Conservation (phyloP, 2,888 invertebrate species). For the Amphiduros pacificus region DNA sequence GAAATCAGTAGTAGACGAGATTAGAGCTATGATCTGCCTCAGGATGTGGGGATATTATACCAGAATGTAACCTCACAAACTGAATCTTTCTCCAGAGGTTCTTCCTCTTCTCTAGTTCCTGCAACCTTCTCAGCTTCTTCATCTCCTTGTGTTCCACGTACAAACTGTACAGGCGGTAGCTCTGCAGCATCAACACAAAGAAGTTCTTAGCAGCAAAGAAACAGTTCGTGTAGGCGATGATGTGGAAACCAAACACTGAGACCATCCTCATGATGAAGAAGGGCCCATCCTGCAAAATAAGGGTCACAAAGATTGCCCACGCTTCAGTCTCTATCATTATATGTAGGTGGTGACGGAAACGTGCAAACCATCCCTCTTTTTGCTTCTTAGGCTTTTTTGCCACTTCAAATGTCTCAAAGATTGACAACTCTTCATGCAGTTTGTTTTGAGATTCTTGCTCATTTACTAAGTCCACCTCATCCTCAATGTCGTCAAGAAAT, state of each 20-base stretch:
- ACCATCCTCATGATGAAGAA: constrained; percentile 21
- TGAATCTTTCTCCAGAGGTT: constrained; percentile 6
- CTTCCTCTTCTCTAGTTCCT: not conserved
- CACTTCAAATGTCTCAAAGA: not conserved
- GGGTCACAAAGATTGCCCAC: constrained; percentile 21
- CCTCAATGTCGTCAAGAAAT: constrained; percentile 7
- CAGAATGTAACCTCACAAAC: too few relatives aligned
- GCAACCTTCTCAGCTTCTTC: not conserved
- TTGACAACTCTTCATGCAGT: not conserved
- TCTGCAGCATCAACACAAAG: constrained; percentile 79
- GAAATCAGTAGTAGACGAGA: too few relatives aligned
- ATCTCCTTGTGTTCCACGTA: constrained; percentile 10
- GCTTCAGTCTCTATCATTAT: constrained; percentile 17
- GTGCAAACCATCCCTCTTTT: not conserved
- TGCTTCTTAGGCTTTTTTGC: not conserved
- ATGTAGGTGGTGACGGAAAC: not conserved
- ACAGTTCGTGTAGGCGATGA: constrained; percentile 89
- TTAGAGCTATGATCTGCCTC: too few relatives aligned
- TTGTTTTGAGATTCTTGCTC: not conserved
- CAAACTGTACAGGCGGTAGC: constrained; percentile 70
- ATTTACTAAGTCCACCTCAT: not conserved
- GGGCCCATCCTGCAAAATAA: constrained; percentile 26
- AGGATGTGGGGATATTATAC: too few relatives aligned
- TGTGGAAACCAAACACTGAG: constrained; percentile 65
- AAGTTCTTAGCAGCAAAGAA: constrained; percentile 90